These are phyloP conservation scores for Euclidia mi DNA, from an alignment of 2,888 invertebrate species.

Conservation along the genomic window DNA sequence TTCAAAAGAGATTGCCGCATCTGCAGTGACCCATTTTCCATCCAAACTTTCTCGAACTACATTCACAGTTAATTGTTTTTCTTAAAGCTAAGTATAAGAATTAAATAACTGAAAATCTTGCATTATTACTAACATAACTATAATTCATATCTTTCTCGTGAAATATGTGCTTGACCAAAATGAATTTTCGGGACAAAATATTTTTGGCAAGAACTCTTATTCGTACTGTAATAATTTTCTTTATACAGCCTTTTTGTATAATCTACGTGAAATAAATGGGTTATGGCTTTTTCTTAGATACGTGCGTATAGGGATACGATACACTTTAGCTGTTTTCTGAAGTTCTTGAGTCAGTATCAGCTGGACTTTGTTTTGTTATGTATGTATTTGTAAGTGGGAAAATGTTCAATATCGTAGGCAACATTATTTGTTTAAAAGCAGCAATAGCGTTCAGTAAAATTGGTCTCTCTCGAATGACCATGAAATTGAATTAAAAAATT, in stretches of 20 bases:
- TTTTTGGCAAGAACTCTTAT: slow-evolving; percentile 21
- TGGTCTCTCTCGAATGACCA: too few relatives aligned
- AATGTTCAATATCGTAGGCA: too few relatives aligned
- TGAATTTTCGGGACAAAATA: slow-evolving; percentile 19
- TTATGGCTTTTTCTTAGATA: slow-evolving; percentile 2
- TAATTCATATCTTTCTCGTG: slow-evolving; percentile 21
- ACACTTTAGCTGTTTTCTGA: background rate
- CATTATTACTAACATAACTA: slow-evolving; percentile 18
- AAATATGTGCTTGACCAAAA: slow-evolving; percentile 22
- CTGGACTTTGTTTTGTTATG: too few relatives aligned
- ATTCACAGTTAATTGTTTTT: slow-evolving; percentile 19
- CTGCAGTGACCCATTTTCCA: slow-evolving; percentile 14
- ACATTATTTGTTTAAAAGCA: too few relatives aligned
- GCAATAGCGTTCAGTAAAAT: too few relatives aligned
- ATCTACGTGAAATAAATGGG: slow-evolving; percentile 11
- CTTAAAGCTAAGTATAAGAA: slow-evolving; percentile 10
- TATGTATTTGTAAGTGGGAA: too few relatives aligned
- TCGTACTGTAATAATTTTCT: slow-evolving; percentile 16
- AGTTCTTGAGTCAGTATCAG: too few relatives aligned
- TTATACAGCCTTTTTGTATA: slow-evolving; percentile 16
- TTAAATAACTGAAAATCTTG: slow-evolving; percentile 5
- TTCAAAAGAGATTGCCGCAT: slow-evolving; percentile 2
- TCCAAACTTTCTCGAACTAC: slow-evolving; percentile 10
- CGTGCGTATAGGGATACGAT: background rate
- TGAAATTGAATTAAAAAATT: too few relatives aligned